A percentile compares a stretch with the other conserved stretches of the same genome.
These are phyloP conservation scores for Stramonita haemastoma DNA, from an alignment of 2,888 invertebrate species.

Conservation along the genomic window DNA sequence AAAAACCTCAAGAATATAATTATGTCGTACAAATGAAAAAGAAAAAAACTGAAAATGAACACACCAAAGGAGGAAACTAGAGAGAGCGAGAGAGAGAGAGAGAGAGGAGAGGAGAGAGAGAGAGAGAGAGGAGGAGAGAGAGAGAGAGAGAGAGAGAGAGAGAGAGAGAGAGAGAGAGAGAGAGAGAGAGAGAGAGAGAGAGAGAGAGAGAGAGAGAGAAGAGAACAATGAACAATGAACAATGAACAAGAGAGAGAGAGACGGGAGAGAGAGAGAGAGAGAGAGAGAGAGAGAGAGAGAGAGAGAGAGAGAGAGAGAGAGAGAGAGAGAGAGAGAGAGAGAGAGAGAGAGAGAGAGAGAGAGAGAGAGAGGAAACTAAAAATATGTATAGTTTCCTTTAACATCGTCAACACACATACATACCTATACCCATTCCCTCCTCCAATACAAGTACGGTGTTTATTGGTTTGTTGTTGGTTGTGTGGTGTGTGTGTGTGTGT, in stretches of 20 bases:
- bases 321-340: background rate
- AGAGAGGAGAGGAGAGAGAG: no score
- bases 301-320: background rate
- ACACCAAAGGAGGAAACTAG: no score
- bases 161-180: background rate
- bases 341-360: background rate
- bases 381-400: background rate
- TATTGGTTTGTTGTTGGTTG: no score
- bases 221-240: no score
- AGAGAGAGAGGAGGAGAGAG: background rate
- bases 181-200: background rate
- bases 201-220: background rate
- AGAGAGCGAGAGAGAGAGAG: no score
- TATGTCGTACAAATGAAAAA: no score
- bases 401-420: no score
- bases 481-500: no score
- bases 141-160: background rate
- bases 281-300: background rate
- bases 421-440: no score
- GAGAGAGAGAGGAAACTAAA: background rate
- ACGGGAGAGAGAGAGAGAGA: background rate
- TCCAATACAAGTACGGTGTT: no score
- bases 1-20: no score
- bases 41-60: no score
- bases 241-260: background rate